Evolutionary conservation across 2,797 vertebrate species (phyloP), one percentile per base, ranked within the genome.

Genomic region (Bovichtus diacanthus): DNA sequence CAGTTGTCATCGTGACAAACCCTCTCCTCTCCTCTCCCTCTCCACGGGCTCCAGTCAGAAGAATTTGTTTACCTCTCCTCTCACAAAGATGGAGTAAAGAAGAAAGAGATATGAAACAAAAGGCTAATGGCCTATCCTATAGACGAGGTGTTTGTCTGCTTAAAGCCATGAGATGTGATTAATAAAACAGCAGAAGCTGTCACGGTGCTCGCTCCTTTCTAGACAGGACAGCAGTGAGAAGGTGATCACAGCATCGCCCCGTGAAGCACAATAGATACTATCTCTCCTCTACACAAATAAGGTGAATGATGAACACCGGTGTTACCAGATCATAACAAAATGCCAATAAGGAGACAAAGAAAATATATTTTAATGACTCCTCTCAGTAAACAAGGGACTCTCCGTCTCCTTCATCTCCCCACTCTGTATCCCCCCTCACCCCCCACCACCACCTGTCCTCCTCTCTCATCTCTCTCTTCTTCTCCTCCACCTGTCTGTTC

Each of bases 181-280:
- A 93, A 92, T 93, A 93, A 93, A 92, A 85, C 85, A 93, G 79
- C 61, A 85, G 90, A 62, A 62, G 73, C 77, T 90, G 91, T 91
- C 90, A 78, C 27, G 1, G 31, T 0, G 69, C n/a, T 9, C 19
- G 66, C 66, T 21, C 79, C 59, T 5, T 51, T 25, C 61, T 13
- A 16, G 60, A 78, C 76, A 70, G 87, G 88, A 90, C 74, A 78
- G 79, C 75, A 41, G 78, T 0, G 65, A 64, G 50, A 8, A 27
- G 72, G 75, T 29, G 76, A 71, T 82, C 83, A 56, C 55, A 41
- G 69, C 66, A 2, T 29, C 38, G 8, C 54, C 27, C 41, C 63
- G 6, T 5, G 9, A 63, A n/a, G 55, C 67, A 69, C 80, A 36
- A 13, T 11, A 38, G 46, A 64, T 25, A 4, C 55, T 41, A 31